Evolutionary conservation across 2,797 vertebrate genomes (phyloP).

Genomic region (Lophius americanus): DNA sequence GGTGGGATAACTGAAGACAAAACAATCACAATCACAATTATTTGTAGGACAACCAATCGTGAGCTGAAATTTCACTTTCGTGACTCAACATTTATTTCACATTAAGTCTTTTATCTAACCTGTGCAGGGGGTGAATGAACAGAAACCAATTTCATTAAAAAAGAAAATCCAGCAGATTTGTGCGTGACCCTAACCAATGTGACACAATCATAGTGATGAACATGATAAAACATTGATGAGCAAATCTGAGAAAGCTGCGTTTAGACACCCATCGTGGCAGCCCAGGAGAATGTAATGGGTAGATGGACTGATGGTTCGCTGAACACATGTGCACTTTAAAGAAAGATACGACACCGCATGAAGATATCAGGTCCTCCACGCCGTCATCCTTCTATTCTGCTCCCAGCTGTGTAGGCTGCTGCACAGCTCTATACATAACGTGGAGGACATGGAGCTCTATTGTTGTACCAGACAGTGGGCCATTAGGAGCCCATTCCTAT

Average conservation of each 20-base stretch:
- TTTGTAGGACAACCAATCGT: too few relatives aligned
- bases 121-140: background rate
- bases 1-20: too few relatives aligned
- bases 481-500: conserved; percentile 61
- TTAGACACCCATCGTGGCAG: background rate
- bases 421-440: conserved; percentile 68
- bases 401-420: conserved; percentile 21
- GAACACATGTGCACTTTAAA: conserved; percentile 24
- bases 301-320: conserved; percentile 25
- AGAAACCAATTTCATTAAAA: background rate
- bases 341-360: conserved; percentile 39
- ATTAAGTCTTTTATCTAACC: too few relatives aligned
- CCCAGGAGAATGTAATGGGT: conserved; percentile 16
- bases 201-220: background rate
- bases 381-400: conserved; percentile 53
- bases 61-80: too few relatives aligned
- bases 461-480: conserved; percentile 61
- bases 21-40: too few relatives aligned
- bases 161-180: background rate
- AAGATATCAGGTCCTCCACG: conserved; percentile 40
- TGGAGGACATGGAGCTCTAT: conserved; percentile 63
- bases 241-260: background rate
- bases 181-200: background rate
- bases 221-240: background rate
- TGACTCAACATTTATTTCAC: background rate